Percentiles rank a stretch among this genome's conserved stretches.
These are phyloP conservation scores for Plutella xylostella DNA, from an alignment of 2,888 invertebrate species.

Conservation along the genomic window DNA sequence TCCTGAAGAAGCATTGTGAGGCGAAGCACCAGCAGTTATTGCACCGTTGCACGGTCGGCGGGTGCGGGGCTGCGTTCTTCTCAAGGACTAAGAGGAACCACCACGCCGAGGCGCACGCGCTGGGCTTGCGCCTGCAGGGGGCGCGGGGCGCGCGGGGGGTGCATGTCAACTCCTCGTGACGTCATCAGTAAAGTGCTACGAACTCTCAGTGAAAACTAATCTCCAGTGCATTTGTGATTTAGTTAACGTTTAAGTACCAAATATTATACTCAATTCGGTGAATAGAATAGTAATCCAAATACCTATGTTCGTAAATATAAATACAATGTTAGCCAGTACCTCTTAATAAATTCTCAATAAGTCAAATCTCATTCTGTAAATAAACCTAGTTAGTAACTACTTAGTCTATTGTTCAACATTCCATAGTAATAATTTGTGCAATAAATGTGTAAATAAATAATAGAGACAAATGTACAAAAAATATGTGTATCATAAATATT, in stretches of 20 bases:
- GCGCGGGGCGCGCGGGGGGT: slow-evolving; percentile 33
- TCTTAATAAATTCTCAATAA: slow-evolving; percentile 27
- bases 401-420: slow-evolving; percentile 42
- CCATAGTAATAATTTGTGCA: slow-evolving; percentile 58
- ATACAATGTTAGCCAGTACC: slow-evolving; percentile 30
- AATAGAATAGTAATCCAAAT: slow-evolving; percentile 13
- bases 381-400: slow-evolving; percentile 13
- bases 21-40: slow-evolving; percentile 75
- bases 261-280: slow-evolving; percentile 25
- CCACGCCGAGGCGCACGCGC: slow-evolving; percentile 77
- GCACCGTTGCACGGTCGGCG: slow-evolving; percentile 80
- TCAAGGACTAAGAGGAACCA: slow-evolving; percentile 82
- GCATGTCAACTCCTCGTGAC: slow-evolving; percentile 45
- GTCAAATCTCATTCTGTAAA: slow-evolving; percentile 3
- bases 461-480: slow-evolving; percentile 28
- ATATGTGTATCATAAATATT: slow-evolving; percentile 8
- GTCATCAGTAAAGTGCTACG: slow-evolving; percentile 21
- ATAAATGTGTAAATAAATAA: slow-evolving; percentile 35
- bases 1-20: slow-evolving; percentile 80
- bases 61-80: slow-evolving; percentile 83
- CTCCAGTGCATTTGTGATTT: slow-evolving; percentile 59
- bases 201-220: slow-evolving; percentile 21
- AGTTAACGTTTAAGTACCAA: slow-evolving; percentile 42
- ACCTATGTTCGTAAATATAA: slow-evolving; percentile 8
- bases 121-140: slow-evolving; percentile 56